These are phyloP conservation scores for Mizuhopecten yessoensis DNA, from an alignment of 1,140 invertebrate genomes.

Conservation along the genomic window DNA sequence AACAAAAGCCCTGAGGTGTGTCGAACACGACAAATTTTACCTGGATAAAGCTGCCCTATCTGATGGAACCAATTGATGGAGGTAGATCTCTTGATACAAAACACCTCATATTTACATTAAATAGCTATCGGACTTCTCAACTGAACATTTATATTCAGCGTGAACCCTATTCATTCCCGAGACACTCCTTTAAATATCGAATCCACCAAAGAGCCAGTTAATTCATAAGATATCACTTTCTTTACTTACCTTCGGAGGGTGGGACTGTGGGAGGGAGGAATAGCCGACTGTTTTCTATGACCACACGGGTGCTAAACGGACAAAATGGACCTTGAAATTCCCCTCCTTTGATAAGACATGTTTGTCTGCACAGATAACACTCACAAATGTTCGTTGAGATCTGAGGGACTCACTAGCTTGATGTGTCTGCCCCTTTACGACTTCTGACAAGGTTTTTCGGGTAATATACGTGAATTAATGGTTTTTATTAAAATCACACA, in stretches of 20 bases:
- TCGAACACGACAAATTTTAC: constrained; percentile 26
- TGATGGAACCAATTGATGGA: constrained; percentile 33
- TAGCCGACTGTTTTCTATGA: neutral
- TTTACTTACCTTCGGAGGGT: neutral
- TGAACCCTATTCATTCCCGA: constrained; percentile 25
- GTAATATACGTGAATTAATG: constrained; percentile 28
- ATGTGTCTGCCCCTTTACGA: neutral
- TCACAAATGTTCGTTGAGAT: neutral
- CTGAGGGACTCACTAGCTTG: neutral
- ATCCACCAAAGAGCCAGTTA: neutral
- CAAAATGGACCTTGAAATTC: constrained; percentile 16
- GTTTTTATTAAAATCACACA: constrained; percentile 27
- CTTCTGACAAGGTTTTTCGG: neutral
- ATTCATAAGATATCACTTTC: neutral
- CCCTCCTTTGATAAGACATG: neutral
- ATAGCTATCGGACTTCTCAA: neutral
- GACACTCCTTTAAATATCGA: neutral
- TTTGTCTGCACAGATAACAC: neutral
- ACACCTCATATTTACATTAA: constrained; percentile 35
- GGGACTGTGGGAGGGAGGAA: neutral
- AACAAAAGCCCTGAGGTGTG: constrained; percentile 24
- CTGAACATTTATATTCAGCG: neutral
- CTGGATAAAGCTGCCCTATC: constrained; percentile 7
- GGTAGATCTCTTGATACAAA: neutral
- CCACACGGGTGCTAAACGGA: neutral